phyloP scores from a whole-genome alignment of 2,888 invertebrate genomes.

The Schizaphis graminum region DNA sequence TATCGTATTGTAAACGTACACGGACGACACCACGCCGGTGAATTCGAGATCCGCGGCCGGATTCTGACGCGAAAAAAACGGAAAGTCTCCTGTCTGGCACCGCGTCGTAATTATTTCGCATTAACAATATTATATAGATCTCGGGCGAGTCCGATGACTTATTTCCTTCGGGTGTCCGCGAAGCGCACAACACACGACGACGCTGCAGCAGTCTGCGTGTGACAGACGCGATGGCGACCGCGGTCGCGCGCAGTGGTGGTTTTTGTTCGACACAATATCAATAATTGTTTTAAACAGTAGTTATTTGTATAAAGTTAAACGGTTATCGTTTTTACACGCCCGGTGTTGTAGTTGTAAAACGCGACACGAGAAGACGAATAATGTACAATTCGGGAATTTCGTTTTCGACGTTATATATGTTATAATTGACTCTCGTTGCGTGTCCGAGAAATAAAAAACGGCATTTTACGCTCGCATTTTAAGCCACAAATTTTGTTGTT shows the following conservation, averaged over 20 bases:
- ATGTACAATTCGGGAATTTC: slow-evolving; percentile 51
- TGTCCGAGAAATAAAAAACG: slow-evolving; percentile 19
- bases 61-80: not conserved
- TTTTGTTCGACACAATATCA: not conserved
- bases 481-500: slow-evolving; percentile 52
- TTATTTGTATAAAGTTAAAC: not conserved
- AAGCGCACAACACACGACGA: no score
- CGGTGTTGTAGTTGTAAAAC: not conserved
- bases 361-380: slow-evolving; percentile 2
- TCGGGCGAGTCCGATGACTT: not conserved
- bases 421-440: slow-evolving; percentile 62
- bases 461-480: not conserved
- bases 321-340: slow-evolving; percentile 25
- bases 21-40: not conserved
- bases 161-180: not conserved
- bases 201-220: no score
- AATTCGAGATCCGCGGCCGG: not conserved
- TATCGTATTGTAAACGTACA: no score
- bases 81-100: not conserved
- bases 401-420: slow-evolving; percentile 19
- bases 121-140: not conserved
- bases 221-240: not conserved
- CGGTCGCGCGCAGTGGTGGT: not conserved
- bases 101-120: not conserved
- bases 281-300: not conserved